Conservation (phyloP, 2,113 vertebrate genomes). For the crab-eating macaque (Macaca fascicularis) region DNA sequence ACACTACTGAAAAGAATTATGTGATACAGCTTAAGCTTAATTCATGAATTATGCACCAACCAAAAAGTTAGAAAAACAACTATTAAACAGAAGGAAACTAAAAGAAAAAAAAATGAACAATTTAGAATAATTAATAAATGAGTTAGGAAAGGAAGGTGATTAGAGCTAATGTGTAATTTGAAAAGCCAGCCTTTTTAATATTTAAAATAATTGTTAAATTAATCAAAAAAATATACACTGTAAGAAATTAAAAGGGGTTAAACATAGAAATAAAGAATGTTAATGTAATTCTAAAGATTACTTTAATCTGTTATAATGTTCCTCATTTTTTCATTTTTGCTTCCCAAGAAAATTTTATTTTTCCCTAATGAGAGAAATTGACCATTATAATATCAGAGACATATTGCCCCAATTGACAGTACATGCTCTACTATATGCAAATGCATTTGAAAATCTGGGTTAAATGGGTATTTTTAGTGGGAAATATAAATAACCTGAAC, state of each 20-base stretch:
- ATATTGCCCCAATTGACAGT: background rate
- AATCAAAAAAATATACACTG: background rate
- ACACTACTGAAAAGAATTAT: background rate
- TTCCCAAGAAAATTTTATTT: background rate
- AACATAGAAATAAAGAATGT: constrained; percentile 18
- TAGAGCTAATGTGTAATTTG: background rate
- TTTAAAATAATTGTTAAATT: background rate
- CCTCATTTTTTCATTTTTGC: background rate
- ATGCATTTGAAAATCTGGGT: constrained; percentile 4
- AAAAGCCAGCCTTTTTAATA: background rate
- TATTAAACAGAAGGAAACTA: background rate
- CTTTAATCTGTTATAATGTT: background rate
- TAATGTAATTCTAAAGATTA: background rate
- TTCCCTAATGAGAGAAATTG: constrained; percentile 17
- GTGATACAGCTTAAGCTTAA: background rate
- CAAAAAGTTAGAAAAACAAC: background rate
- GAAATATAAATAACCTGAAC: background rate
- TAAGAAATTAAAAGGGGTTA: background rate
- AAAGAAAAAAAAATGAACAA: background rate
- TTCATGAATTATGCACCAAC: background rate
- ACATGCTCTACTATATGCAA: background rate
- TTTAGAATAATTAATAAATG: background rate
- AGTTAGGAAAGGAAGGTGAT: background rate
- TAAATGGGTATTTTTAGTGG: background rate
- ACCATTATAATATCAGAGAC: background rate